These are phyloP conservation scores for Epinotia brunnichana DNA, from an alignment of 2,888 invertebrate genomes.

Conservation along the genomic window DNA sequence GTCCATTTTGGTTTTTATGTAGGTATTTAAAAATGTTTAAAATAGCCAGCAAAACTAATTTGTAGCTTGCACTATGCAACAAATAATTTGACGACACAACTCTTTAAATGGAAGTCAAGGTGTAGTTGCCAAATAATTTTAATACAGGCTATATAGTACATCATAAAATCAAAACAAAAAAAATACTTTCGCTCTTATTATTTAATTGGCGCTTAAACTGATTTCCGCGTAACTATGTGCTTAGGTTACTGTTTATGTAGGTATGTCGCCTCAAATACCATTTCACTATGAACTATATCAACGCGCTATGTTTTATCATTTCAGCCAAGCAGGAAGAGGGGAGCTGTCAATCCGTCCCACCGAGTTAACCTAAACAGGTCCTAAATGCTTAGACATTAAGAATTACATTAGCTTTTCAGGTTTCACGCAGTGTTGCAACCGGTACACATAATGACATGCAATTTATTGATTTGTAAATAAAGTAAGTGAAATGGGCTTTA, in stretches of 20 bases:
- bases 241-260: background rate
- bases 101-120: too few relatives aligned
- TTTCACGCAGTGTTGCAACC: constrained; percentile 23
- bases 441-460: constrained; percentile 29
- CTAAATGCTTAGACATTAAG: background rate
- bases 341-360: constrained; percentile 15
- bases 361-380: background rate
- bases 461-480: constrained; percentile 35
- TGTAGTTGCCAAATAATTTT: too few relatives aligned
- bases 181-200: too few relatives aligned
- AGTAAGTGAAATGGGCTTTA: background rate
- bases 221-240: too few relatives aligned
- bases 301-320: constrained; percentile 15
- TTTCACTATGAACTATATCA: constrained; percentile 19
- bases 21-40: too few relatives aligned
- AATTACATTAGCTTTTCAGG: background rate
- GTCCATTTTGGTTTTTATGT: too few relatives aligned
- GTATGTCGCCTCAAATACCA: background rate
- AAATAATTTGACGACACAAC: too few relatives aligned
- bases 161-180: too few relatives aligned
- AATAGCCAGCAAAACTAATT: too few relatives aligned
- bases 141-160: too few relatives aligned
- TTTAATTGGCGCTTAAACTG: too few relatives aligned
- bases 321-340: constrained; percentile 38
- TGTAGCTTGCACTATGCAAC: too few relatives aligned